These are phyloP conservation scores for Benthosema pterotum DNA, from an alignment of 2,797 vertebrate genomes.

Conservation along the genomic window DNA sequence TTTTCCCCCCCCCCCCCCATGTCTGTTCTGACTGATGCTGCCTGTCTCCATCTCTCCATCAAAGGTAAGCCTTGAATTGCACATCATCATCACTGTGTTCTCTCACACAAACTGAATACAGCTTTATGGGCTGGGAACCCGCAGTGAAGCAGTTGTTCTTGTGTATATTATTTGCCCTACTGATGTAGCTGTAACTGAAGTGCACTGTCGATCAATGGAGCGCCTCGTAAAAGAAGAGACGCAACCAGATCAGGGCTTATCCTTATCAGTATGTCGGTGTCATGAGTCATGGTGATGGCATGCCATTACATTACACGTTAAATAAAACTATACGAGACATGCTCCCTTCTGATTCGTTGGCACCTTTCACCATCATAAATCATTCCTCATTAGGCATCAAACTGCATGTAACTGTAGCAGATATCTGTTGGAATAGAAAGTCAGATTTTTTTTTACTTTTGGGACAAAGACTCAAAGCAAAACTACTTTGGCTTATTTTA, in stretches of 20 bases:
- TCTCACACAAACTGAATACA: constrained; percentile 13
- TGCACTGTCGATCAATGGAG: constrained; percentile 15
- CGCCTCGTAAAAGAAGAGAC: not conserved
- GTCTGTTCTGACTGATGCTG: constrained; percentile 34
- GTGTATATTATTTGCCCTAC: not conserved
- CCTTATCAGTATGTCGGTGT: no score
- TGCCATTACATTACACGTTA: no score
- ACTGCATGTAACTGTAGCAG: no score
- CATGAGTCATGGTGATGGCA: no score
- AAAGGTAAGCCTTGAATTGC: constrained; percentile 59
- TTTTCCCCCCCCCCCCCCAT: constrained; percentile 51
- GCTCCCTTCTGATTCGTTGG: no score
- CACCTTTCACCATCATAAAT: no score
- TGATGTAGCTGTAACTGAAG: constrained; percentile 12
- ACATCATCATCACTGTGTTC: constrained; percentile 13
- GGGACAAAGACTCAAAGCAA: no score
- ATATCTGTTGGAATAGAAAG: no score
- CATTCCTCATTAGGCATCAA: no score
- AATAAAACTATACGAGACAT: no score
- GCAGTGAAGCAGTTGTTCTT: constrained; percentile 1
- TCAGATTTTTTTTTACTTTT: no score
- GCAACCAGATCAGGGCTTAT: no score
- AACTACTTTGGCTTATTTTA: constrained; percentile 42
- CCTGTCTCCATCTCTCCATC: constrained; percentile 38
- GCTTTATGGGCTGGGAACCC: constrained; percentile 18